Evolutionary conservation across 2,113 vertebrate species (phyloP).

Genomic region (Paramisgurnus dabryanus): DNA sequence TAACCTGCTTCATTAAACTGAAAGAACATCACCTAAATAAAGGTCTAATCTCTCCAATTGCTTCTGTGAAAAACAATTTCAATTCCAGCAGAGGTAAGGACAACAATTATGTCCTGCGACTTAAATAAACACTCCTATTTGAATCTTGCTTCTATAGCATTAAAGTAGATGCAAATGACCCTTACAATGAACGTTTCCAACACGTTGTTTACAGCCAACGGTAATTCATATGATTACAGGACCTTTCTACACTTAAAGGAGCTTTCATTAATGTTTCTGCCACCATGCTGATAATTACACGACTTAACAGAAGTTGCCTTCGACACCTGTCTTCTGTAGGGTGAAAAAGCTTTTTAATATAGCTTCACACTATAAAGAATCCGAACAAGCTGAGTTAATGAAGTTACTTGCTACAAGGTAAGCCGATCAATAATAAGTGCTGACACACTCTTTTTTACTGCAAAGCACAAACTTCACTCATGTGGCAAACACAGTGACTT

Average conservation of each 20-base stretch:
- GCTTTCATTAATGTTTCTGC: background rate
- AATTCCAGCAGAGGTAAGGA: constrained; percentile 18
- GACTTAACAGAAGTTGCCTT: constrained; percentile 1
- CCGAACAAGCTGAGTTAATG: constrained; percentile 30
- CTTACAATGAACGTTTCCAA: background rate
- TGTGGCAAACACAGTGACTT: constrained; percentile 35
- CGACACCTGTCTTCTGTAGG: background rate
- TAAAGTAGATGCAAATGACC: constrained; percentile 30
- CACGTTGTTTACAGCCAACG: constrained; percentile 37
- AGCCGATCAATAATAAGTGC: constrained; percentile 32
- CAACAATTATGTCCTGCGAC: constrained; percentile 28
- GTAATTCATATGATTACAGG: constrained; percentile 33
- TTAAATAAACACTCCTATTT: constrained; percentile 11
- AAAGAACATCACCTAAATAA: constrained; percentile 7
- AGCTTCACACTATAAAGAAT: constrained; percentile 35
- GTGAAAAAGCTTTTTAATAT: constrained; percentile 45
- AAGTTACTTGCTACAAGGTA: constrained; percentile 5
- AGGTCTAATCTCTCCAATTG: constrained; percentile 38
- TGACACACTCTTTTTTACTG: constrained; percentile 34
- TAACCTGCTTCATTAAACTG: background rate
- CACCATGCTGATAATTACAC: constrained; percentile 10
- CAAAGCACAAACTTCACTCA: constrained; percentile 48
- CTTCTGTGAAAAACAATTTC: constrained; percentile 35
- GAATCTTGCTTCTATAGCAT: constrained; percentile 1
- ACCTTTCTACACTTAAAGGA: constrained; percentile 27